A percentile compares a stretch with the other conserved stretches of the same genome.
Evolutionary conservation across 1,140 invertebrate species (phyloP).

Genomic region (Eriocheir sinensis): DNA sequence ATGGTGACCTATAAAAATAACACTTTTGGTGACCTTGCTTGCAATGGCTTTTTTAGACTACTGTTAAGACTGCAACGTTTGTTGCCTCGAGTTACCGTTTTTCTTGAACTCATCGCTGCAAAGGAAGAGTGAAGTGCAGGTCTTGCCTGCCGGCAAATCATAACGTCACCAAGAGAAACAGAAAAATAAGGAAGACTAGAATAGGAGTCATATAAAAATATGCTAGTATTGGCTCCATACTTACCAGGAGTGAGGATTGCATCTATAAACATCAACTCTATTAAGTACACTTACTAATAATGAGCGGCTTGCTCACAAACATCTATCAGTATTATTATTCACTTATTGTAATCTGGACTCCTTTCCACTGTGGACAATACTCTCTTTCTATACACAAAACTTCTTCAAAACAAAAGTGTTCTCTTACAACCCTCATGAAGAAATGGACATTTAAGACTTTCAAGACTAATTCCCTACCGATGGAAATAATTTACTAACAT

Average conservation of each 20-base stretch:
- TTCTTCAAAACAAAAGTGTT: conserved; percentile 60
- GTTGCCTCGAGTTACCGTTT: neutral
- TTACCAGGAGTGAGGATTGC: conserved; percentile 61
- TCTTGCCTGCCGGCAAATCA: conserved; percentile 35
- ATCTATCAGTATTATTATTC: conserved; percentile 56
- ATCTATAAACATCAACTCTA: conserved; percentile 74
- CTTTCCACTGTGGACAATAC: conserved; percentile 63
- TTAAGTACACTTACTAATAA: conserved; percentile 77
- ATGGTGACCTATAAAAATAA: conserved; percentile 64
- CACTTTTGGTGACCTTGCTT: conserved; percentile 54
- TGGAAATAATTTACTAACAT: conserved; percentile 30
- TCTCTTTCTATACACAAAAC: conserved; percentile 49
- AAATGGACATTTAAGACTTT: conserved; percentile 47
- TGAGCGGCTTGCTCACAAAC: conserved; percentile 56
- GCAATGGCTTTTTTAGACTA: neutral
- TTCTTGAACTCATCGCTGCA: neutral
- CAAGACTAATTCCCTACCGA: conserved; percentile 24
- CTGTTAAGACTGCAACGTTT: neutral
- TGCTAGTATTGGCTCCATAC: conserved; percentile 69
- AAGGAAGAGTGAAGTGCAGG: neutral
- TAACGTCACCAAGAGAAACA: conserved; percentile 62
- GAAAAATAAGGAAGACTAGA: conserved; percentile 75
- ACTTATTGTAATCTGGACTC: conserved; percentile 40
- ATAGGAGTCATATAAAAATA: conserved; percentile 75
- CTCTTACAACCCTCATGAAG: conserved; percentile 20